Evolutionary conservation across 2,797 vertebrate species (phyloP).

Genomic region (Sebastolobus alascanus): DNA sequence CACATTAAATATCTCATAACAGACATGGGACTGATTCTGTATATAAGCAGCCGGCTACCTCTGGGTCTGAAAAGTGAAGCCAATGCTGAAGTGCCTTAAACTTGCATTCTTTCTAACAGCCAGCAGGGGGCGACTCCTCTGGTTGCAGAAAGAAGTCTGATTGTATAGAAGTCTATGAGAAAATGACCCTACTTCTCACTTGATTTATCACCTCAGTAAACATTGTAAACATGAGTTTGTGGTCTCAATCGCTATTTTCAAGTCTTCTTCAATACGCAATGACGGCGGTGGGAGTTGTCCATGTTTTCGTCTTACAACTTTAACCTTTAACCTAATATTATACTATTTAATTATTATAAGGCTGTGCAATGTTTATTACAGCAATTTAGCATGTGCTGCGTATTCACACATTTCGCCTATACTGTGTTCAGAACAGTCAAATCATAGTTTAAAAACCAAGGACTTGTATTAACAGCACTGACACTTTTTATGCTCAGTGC

Average conservation of each 20-base stretch:
- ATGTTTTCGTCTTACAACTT: too few relatives aligned
- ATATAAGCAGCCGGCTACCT: background rate
- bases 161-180: too few relatives aligned
- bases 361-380: background rate
- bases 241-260: background rate
- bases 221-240: background rate
- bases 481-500: background rate
- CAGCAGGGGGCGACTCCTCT: too few relatives aligned
- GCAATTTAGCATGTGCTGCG: background rate
- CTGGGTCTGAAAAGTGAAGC: background rate
- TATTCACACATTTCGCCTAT: background rate
- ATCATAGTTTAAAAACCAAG: constrained; percentile 18
- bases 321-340: background rate
- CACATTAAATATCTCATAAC: background rate
- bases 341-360: background rate
- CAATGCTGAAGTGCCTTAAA: too few relatives aligned
- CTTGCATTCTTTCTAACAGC: too few relatives aligned
- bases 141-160: too few relatives aligned
- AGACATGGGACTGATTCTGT: background rate
- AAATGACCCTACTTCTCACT: too few relatives aligned
- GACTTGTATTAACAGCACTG: background rate
- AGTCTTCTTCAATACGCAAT: too few relatives aligned
- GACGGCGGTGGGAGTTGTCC: too few relatives aligned
- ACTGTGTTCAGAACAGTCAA: background rate
- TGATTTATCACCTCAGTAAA: too few relatives aligned